Base-by-base conservation (phyloP, 2,797 vertebrate genomes). In the Pipistrellus pygmaeus region DNA sequence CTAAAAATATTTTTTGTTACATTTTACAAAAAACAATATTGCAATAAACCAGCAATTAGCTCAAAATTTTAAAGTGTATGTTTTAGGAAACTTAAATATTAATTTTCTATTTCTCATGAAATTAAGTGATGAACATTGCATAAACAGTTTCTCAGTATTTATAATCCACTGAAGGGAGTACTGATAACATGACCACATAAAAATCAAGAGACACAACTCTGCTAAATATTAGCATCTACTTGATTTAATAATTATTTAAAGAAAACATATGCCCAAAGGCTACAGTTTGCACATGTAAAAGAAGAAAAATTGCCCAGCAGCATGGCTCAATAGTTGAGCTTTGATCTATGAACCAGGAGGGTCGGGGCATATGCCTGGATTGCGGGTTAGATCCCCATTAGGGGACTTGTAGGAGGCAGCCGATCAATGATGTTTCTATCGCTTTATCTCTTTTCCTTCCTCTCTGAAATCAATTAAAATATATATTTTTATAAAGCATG, bases 81-180 rank as follows among this genome's bases (percentile, higher is more conserved):
- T 76, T 95, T 93, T 71, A 80, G 82, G 14, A 95, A 84, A 87
- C 18, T 62, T 62, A 71, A 53, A 27, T 57, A 68, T 6, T 87
- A 51, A 30, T 48, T 91, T 96, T 93, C 15, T 38, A 84, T 95
- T 96, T 87, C 21, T 86, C n/a, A 48, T 32, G 53, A 90, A 83
- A 92, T 75, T 60, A 38, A 80, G n/a, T 71, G 13, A 85, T 88
- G 69, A 90, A 64, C 38, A 75, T 57, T 81, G 14, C n/a, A 55
- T 32, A 62, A 91, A 68, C 83, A 76, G 23, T 81, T 62, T 93
- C 10, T 90, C 66, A 93, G 23, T 64, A 68, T 60, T 91, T 94
- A 55, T 77, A 88, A 90, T 87, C 23, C 30, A 80, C 10, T 9
- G 0, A 15, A 91, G 48, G 17, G 41, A 12, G 41, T 60, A 71